phyloP scores from a whole-genome alignment of 2,113 vertebrate species.

The Takifugu bimaculatus region DNA sequence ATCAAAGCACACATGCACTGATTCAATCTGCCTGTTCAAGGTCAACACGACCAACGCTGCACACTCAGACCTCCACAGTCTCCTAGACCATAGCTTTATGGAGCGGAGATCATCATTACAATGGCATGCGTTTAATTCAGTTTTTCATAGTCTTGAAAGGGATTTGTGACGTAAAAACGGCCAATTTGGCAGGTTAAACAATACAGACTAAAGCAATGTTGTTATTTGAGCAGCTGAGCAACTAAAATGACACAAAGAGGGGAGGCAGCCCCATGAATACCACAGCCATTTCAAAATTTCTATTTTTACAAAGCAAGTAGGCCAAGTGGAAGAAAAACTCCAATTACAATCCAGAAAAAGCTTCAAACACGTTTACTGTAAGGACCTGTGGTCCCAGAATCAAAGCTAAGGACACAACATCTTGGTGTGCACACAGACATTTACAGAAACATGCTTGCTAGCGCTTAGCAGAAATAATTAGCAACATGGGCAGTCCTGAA shows the following conservation, averaged over 20 bases:
- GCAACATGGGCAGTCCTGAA: slow-evolving; percentile 15
- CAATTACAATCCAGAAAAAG: slow-evolving; percentile 30
- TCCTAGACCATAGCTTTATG: too few species aligned
- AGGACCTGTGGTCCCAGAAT: not conserved
- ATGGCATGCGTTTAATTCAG: too few species aligned
- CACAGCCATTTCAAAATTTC: slow-evolving; percentile 60
- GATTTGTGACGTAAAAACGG: too few species aligned
- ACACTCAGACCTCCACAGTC: too few species aligned
- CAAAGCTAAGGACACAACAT: not conserved
- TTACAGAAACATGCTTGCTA: too few species aligned
- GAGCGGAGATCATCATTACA: too few species aligned
- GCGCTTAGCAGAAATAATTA: slow-evolving; percentile 43
- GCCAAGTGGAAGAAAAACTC: slow-evolving; percentile 21
- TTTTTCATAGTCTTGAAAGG: too few species aligned
- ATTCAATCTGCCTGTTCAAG: slow-evolving; percentile 12
- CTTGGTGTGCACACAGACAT: too few species aligned
- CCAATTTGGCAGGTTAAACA: not conserved
- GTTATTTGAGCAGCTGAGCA: slow-evolving; percentile 33
- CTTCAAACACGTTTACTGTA: slow-evolving; percentile 11
- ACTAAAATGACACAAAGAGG: slow-evolving; percentile 27
- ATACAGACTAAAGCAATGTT: not conserved
- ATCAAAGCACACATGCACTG: slow-evolving; percentile 37
- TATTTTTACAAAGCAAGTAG: slow-evolving; percentile 16
- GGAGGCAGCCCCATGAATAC: slow-evolving; percentile 33
- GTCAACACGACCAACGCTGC: not conserved